phyloP scores from a whole-genome alignment of 2,888 invertebrate genomes.

The Galerucella pusilla region DNA sequence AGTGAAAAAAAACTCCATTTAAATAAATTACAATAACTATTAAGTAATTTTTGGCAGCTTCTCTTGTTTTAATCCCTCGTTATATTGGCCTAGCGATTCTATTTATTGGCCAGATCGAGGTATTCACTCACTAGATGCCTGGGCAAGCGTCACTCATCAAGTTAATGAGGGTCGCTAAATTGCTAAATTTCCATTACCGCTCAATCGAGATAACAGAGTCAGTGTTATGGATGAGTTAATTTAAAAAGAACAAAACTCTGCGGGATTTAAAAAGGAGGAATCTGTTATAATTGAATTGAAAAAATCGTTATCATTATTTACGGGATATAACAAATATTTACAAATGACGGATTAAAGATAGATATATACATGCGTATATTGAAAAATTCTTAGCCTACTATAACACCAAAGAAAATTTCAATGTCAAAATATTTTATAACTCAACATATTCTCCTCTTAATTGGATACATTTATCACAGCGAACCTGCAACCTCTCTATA shows the following conservation, averaged over 20 bases:
- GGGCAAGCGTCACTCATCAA: slow-evolving; percentile 39
- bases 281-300: neutral
- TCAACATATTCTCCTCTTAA: no score
- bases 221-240: slow-evolving; percentile 2
- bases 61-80: neutral
- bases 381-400: no score
- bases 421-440: no score
- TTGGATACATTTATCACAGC: no score
- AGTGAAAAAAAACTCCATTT: no score
- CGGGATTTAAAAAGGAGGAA: neutral
- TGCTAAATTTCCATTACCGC: slow-evolving; percentile 27
- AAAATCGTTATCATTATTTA: no score
- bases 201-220: slow-evolving; percentile 9
- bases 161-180: slow-evolving; percentile 41
- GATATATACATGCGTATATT: no score
- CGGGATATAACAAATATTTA: no score
- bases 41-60: neutral
- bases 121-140: slow-evolving; percentile 37
- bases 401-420: no score
- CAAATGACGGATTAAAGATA: no score
- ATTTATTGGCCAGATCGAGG: slow-evolving; percentile 19
- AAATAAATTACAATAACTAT: no score
- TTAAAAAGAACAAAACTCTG: neutral
- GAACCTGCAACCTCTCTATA: no score
- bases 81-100: slow-evolving; percentile 3